Conservation (phyloP, 2,797 vertebrate genomes). For the Thalassophryne amazonica region DNA sequence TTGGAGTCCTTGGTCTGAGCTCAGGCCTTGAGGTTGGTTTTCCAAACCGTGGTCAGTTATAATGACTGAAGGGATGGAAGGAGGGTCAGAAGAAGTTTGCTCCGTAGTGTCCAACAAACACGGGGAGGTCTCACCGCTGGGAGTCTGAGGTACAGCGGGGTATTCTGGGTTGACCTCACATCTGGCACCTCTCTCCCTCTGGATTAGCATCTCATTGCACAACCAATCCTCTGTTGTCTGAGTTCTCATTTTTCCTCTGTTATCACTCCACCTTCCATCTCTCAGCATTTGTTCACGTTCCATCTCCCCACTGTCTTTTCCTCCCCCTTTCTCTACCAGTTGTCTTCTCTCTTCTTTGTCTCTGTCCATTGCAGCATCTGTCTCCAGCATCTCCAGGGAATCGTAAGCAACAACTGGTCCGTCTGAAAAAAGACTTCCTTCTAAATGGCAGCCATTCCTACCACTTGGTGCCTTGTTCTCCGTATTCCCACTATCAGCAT, state of each 20-base stretch:
- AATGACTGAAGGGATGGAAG: slow-evolving; percentile 87
- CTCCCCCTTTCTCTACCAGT: slow-evolving; percentile 11
- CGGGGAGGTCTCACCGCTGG: neutral
- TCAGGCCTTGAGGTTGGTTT: slow-evolving; percentile 40
- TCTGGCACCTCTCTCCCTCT: slow-evolving; percentile 1
- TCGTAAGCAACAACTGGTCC: slow-evolving; percentile 2
- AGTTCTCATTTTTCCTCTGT: slow-evolving; percentile 3
- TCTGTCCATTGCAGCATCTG: neutral
- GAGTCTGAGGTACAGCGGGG: neutral
- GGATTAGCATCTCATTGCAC: slow-evolving; percentile 11
- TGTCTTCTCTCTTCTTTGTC: slow-evolving; percentile 16
- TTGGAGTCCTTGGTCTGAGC: slow-evolving; percentile 37
- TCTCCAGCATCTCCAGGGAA: slow-evolving; percentile 21
- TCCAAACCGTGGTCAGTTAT: slow-evolving; percentile 90
- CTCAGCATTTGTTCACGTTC: slow-evolving; percentile 12
- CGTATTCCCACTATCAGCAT: slow-evolving; percentile 14
- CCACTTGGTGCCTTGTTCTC: slow-evolving; percentile 35
- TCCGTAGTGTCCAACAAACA: slow-evolving; percentile 4
- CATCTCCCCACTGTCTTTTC: slow-evolving; percentile 1
- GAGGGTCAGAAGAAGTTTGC: slow-evolving; percentile 13
- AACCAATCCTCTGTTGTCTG: neutral
- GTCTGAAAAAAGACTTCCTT: slow-evolving; percentile 21
- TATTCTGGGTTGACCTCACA: slow-evolving; percentile 10
- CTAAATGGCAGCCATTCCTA: slow-evolving; percentile 39
- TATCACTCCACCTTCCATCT: slow-evolving; percentile 24